Percentiles rank a stretch among this genome's conserved stretches.
These are phyloP conservation scores for Amphiprion percula DNA, from an alignment of 2,113 vertebrate genomes.

Conservation along the genomic window DNA sequence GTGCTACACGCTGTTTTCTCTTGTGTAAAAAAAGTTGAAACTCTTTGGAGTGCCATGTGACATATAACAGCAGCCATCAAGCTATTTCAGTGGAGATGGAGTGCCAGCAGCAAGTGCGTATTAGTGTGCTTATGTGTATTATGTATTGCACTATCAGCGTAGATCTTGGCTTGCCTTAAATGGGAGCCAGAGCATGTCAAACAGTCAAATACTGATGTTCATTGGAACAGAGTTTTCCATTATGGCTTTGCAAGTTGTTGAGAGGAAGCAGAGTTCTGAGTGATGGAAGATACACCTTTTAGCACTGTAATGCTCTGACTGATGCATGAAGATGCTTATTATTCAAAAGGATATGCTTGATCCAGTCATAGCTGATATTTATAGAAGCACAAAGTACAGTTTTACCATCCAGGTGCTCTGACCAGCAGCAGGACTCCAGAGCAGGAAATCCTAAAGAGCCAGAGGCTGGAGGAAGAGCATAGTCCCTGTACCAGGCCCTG, in stretches of 20 bases:
- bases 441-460: conserved; percentile 23
- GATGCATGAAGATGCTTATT: background rate
- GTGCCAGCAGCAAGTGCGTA: conserved; percentile 4
- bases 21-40: background rate
- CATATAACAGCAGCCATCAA: conserved; percentile 35
- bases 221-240: conserved; percentile 37
- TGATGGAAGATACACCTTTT: conserved; percentile 12
- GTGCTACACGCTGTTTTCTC: too few relatives aligned
- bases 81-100: conserved; percentile 30
- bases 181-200: conserved; percentile 52
- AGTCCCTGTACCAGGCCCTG: conserved; percentile 20
- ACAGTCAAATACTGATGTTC: conserved; percentile 49
- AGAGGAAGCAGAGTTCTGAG: conserved; percentile 57
- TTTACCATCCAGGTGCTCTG: conserved; percentile 31
- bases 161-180: conserved; percentile 51
- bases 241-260: conserved; percentile 40
- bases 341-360: background rate
- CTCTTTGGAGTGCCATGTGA: conserved; percentile 11
- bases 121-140: conserved; percentile 9
- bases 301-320: background rate
- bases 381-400: background rate
- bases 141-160: conserved; percentile 16
- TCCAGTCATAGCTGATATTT: conserved; percentile 18
- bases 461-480: conserved; percentile 36
- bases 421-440: conserved; percentile 9